phyloP scores from a whole-genome alignment of 1,140 invertebrate species.

The Calycopis cecrops region DNA sequence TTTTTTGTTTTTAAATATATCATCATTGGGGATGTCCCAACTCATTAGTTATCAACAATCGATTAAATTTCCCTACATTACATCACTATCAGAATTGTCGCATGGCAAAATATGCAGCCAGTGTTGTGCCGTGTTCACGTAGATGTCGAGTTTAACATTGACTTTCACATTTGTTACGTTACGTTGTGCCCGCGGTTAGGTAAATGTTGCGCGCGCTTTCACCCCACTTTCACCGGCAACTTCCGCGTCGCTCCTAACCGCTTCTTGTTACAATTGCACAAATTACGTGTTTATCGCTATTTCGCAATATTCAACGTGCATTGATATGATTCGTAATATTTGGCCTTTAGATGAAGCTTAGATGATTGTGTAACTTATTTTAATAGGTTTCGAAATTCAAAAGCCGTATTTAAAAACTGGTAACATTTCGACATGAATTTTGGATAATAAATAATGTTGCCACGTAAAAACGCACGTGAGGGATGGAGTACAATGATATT shows the following conservation, averaged over 20 bases:
- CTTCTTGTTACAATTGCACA: constrained; percentile 10
- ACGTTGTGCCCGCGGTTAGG: constrained; percentile 42
- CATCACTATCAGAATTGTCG: not conserved
- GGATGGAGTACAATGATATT: no score
- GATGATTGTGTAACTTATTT: no score
- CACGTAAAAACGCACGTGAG: no score
- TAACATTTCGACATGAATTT: no score
- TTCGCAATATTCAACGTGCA: constrained; percentile 10
- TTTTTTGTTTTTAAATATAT: no score
- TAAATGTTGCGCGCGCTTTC: constrained; percentile 68
- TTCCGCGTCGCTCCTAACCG: constrained; percentile 45
- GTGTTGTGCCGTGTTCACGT: constrained; percentile 10
- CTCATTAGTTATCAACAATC: no score
- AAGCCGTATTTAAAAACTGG: no score
- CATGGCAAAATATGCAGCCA: not conserved
- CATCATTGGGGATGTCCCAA: no score
- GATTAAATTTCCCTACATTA: no score
- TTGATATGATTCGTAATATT: not conserved
- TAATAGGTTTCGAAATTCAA: no score
- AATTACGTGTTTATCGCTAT: constrained; percentile 23
- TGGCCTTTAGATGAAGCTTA: no score
- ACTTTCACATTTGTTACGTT: constrained; percentile 57
- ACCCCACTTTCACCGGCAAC: constrained; percentile 63
- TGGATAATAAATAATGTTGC: no score
- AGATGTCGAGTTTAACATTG: constrained; percentile 57